A percentile compares a stretch with the other conserved stretches of the same genome.
Evolutionary conservation across 2,113 vertebrate species (phyloP).

Genomic region (Engystomops pustulosus): DNA sequence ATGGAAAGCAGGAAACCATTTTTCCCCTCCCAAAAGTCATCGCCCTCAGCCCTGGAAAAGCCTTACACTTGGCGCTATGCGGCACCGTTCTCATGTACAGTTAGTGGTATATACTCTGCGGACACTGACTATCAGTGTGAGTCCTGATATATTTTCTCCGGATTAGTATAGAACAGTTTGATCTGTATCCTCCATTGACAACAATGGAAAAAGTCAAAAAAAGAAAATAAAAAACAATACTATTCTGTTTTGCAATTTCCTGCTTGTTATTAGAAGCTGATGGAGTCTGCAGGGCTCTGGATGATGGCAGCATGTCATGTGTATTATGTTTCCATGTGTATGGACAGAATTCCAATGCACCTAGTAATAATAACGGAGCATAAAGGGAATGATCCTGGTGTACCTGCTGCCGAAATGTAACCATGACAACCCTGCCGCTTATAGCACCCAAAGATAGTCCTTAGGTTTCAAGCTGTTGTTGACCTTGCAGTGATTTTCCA

Average conservation of each 20-base stretch:
- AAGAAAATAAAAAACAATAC: no score
- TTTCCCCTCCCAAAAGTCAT: no score
- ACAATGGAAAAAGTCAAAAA: neutral
- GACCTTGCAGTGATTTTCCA: neutral
- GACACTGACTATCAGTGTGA: neutral
- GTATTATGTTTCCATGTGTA: neutral
- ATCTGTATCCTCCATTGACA: conserved; percentile 9
- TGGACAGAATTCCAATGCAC: neutral
- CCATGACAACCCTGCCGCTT: conserved; percentile 19
- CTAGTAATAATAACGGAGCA: neutral
- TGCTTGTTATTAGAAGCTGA: no score
- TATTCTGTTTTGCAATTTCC: no score
- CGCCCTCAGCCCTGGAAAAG: no score
- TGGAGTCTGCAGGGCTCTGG: neutral
- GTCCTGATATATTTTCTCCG: neutral
- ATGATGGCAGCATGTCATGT: conserved; percentile 16
- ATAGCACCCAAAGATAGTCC: neutral
- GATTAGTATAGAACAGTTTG: neutral
- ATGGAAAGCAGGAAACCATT: no score
- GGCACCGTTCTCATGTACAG: no score
- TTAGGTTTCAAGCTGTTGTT: neutral
- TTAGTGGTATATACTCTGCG: no score
- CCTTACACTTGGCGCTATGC: no score
- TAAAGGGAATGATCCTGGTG: neutral
- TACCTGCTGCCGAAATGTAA: neutral